Percentiles rank a stretch among this genome's conserved stretches.
phyloP scores from a whole-genome alignment of 2,113 vertebrate genomes.

The Eira barbara region DNA sequence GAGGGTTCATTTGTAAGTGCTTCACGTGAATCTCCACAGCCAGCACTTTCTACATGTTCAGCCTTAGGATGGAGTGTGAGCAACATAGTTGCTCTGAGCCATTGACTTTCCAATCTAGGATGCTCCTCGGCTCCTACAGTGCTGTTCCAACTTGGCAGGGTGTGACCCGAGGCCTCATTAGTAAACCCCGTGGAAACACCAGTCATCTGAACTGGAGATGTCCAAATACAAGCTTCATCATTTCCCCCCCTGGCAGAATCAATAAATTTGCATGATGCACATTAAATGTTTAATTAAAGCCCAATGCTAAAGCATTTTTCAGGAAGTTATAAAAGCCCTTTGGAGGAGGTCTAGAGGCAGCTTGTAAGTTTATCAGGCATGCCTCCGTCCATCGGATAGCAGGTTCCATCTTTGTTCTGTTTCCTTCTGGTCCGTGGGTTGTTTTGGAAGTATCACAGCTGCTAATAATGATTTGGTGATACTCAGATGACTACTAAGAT shows the following conservation, averaged over 20 bases:
- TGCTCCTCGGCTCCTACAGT: background rate
- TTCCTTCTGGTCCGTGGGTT: slow-evolving; percentile 65
- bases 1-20: background rate
- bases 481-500: slow-evolving; percentile 65
- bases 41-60: background rate
- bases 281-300: slow-evolving; percentile 84
- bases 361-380: slow-evolving; percentile 63
- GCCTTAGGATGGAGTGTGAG: background rate
- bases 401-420: slow-evolving; percentile 64
- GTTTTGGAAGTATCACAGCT: slow-evolving; percentile 71
- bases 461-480: slow-evolving; percentile 66
- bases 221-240: slow-evolving; percentile 62
- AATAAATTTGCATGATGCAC: slow-evolving; percentile 79
- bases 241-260: slow-evolving; percentile 59
- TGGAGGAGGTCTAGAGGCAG: slow-evolving; percentile 77
- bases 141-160: background rate
- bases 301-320: slow-evolving; percentile 76
- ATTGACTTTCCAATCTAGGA: background rate
- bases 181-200: background rate
- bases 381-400: slow-evolving; percentile 72
- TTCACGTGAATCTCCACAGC: background rate
- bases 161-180: background rate
- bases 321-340: slow-evolving; percentile 76
- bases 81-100: background rate
- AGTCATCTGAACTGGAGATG: background rate